Evolutionary conservation across 2,888 invertebrate species (phyloP), one percentile per base, ranked within the genome.

Genomic region (Lapara coniferarum): DNA sequence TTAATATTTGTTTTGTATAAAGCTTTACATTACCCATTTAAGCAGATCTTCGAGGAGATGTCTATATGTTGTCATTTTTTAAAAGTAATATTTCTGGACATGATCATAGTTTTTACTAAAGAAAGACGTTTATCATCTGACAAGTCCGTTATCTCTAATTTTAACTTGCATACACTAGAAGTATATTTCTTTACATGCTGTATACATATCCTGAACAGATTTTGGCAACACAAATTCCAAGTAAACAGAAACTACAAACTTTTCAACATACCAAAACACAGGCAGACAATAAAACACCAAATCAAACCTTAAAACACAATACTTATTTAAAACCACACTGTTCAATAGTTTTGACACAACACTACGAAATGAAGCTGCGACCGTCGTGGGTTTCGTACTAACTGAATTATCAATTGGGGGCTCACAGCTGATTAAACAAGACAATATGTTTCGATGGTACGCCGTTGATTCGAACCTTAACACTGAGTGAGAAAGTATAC

Each of bases 351-450:
- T 53, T 59, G 16, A 69, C 55, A 68, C 55, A 25, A 68, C 71
- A 63, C 66, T 44, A 63, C 63, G 16, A 59, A 63, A 49, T 53
- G 68, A 63, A 63, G 68, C 66, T 67, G 52, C 66, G 74, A 73
- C 74, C 76, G 30, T 16, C 58, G 66, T 52, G 52, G 57, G 66
- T 51, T 49, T 66, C 56, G 67, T 53, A 80, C 81, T 89, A 89
- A 92, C 92, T 91, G 85, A 92, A 92, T 92, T 92, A 92, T 89
- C 89, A 89, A 91, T 88, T 85, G 88, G 85, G 88, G 86, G 76
- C 86, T 84, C 82, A 88, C 93, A 93, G 92, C 93, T 93, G 93
- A 90, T 91, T 85, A 91, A 88, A 91, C 84, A 89, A 77, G 81
- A 79, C 77, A 85, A 37, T 82, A 90, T 75, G 80, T 87, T 89